Evolutionary conservation across 2,113 vertebrate genomes (phyloP).

Genomic region (Ciconia maguari): DNA sequence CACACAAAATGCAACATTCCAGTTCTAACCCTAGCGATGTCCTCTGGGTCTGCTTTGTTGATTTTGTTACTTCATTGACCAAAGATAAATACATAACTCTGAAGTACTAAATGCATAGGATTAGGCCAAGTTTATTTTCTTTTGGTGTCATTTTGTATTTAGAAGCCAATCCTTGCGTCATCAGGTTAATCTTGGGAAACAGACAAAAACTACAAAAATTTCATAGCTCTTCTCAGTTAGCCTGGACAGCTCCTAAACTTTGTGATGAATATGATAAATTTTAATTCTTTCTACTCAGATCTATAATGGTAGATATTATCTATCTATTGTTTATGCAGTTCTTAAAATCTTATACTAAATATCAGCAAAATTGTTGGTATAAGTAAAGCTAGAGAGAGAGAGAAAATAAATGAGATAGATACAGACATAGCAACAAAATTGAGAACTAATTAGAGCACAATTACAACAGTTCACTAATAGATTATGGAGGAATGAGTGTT

Average conservation of each 20-base stretch:
- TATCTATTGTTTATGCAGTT: neutral
- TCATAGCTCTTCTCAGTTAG: neutral
- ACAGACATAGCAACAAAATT: neutral
- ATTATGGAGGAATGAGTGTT: neutral
- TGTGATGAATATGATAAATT: neutral
- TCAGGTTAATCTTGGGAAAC: neutral
- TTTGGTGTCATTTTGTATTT: neutral
- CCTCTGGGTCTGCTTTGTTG: neutral
- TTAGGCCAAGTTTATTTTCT: neutral
- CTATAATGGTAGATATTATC: neutral
- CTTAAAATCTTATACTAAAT: neutral
- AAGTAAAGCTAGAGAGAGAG: neutral
- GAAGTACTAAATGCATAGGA: neutral
- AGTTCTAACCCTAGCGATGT: neutral
- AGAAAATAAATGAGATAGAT: neutral
- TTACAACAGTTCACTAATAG: neutral
- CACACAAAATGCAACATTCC: neutral
- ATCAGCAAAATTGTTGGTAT: neutral
- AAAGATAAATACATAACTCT: neutral
- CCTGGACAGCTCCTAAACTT: neutral
- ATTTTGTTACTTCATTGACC: neutral
- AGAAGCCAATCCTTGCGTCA: neutral
- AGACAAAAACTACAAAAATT: neutral
- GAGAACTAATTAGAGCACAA: neutral
- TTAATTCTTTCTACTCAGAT: neutral